Evolutionary conservation across 2,888 invertebrate species (phyloP).

Genomic region (Chorisops tibialis): DNA sequence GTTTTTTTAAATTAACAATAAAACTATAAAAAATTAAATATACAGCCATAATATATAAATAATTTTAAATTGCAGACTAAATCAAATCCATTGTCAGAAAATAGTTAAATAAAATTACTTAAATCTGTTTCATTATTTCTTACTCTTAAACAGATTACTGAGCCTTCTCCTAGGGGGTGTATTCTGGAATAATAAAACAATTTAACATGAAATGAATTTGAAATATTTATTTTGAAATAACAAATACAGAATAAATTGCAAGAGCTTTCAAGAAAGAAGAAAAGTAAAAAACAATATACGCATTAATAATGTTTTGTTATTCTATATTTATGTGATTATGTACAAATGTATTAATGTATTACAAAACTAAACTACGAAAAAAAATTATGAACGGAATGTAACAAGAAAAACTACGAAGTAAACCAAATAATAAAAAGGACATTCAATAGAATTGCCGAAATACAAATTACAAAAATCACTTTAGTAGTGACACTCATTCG

Average conservation of each 20-base stretch:
- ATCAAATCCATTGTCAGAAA: too few relatives aligned
- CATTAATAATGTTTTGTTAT: too few relatives aligned
- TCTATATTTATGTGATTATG: too few relatives aligned
- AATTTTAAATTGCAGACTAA: too few relatives aligned
- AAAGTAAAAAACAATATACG: background rate
- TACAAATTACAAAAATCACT: slow-evolving; percentile 27
- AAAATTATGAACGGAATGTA: background rate
- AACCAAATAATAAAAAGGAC: background rate
- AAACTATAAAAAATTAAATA: too few relatives aligned
- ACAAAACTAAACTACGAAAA: background rate
- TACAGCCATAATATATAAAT: too few relatives aligned
- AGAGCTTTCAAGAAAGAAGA: background rate
- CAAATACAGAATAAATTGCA: background rate
- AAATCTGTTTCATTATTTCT: too few relatives aligned
- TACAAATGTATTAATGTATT: too few relatives aligned
- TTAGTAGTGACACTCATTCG: slow-evolving; percentile 37
- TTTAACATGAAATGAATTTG: background rate
- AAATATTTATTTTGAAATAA: slow-evolving; percentile 17
- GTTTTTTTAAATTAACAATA: too few relatives aligned
- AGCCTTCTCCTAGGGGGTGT: slow-evolving; percentile 48
- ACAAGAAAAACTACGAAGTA: background rate
- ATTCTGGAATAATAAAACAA: slow-evolving; percentile 43
- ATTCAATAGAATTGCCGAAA: background rate
- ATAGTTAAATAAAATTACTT: too few relatives aligned
- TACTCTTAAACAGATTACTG: slow-evolving; percentile 47